These are phyloP conservation scores for Acheta domesticus DNA, from an alignment of 2,888 invertebrate genomes.

Conservation along the genomic window DNA sequence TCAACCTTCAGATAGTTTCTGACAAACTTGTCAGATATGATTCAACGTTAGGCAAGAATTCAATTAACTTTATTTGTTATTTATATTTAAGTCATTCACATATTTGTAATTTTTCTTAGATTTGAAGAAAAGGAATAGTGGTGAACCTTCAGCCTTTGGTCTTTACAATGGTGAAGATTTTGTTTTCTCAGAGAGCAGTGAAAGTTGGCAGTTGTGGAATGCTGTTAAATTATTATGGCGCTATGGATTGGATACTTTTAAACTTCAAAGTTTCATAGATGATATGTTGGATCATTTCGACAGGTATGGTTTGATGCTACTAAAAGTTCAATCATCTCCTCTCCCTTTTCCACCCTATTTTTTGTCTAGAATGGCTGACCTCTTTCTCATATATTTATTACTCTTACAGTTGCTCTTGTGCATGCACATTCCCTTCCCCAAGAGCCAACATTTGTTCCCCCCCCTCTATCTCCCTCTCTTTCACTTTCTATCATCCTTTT, in stretches of 20 bases:
- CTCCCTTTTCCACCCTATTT: background rate
- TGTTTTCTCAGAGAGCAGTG: conserved; percentile 53
- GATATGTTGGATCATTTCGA: conserved; percentile 47
- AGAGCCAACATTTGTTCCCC: no score
- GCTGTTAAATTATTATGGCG: conserved; percentile 52
- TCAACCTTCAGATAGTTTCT: no score
- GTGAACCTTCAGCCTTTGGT: conserved; percentile 43
- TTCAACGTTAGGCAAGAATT: no score
- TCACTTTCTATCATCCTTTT: no score
- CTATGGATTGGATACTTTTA: conserved; percentile 55
- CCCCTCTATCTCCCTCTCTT: no score
- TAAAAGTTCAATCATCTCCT: conserved; percentile 19
- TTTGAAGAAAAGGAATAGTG: conserved; percentile 41
- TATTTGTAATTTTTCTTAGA: conserved; percentile 41
- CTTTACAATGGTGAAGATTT: conserved; percentile 55
- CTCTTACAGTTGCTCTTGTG: no score
- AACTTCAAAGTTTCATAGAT: conserved; percentile 47
- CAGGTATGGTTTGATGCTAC: conserved; percentile 42
- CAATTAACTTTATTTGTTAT: no score
- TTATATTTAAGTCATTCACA: background rate
- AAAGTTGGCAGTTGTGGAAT: conserved; percentile 48
- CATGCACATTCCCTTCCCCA: no score
- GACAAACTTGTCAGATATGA: no score
- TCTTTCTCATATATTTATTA: no score
- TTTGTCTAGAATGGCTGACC: no score